Percentiles rank a stretch among this genome's conserved stretches.
Evolutionary conservation across 2,797 vertebrate genomes (phyloP).

Genomic region (Poecilia velifera): DNA sequence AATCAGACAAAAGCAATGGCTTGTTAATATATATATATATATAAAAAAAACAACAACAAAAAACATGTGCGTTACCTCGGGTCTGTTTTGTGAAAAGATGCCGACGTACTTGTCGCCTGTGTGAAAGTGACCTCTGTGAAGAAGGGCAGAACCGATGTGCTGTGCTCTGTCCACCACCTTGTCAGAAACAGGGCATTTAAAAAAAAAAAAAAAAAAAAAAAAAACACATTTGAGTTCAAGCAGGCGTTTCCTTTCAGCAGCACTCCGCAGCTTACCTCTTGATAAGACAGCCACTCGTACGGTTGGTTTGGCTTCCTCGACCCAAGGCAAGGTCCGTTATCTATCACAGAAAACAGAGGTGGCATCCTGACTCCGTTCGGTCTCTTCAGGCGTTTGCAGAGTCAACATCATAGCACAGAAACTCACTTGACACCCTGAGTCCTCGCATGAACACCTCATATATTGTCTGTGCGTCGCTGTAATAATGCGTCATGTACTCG

Average conservation of each 20-base stretch:
- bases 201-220: not conserved
- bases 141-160: constrained; percentile 87
- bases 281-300: constrained; percentile 93
- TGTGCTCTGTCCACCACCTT: constrained; percentile 87
- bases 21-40: not conserved
- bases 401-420: not conserved
- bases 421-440: constrained; percentile 90
- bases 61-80: constrained; percentile 85
- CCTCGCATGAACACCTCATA: constrained; percentile 91
- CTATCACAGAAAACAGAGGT: constrained; percentile 66
- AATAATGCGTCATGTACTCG: constrained; percentile 79
- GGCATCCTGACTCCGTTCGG: not conserved
- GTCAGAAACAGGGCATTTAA: constrained; percentile 10
- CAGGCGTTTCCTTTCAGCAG: not conserved
- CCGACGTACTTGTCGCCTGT: constrained; percentile 86
- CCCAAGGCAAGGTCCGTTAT: constrained; percentile 94
- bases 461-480: constrained; percentile 85
- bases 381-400: not conserved
- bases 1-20: not conserved
- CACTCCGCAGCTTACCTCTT: constrained; percentile 81
- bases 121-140: constrained; percentile 88
- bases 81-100: constrained; percentile 95
- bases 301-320: constrained; percentile 92
- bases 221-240: not conserved
- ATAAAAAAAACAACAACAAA: not conserved